Percentiles rank a stretch among this genome's conserved stretches.
Conservation (phyloP, 2,797 vertebrate species). For the Acanthopagrus latus region DNA sequence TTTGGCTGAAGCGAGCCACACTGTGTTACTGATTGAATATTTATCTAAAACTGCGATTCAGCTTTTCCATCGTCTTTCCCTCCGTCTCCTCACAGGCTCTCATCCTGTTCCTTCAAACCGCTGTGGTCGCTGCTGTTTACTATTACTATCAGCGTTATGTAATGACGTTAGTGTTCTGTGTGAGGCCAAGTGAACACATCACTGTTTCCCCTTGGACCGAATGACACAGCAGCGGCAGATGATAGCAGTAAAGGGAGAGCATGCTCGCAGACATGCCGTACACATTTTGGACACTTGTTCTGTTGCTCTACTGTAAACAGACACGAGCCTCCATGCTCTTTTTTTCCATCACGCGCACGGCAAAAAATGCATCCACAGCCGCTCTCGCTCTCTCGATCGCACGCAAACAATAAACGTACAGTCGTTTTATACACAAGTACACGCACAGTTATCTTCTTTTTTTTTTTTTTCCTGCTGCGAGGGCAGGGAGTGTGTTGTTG, state of each 20-base stretch:
- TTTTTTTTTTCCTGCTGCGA: constrained; percentile 13
- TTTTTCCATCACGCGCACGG: constrained; percentile 33
- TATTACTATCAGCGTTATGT: constrained; percentile 60
- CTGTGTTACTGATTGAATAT: constrained; percentile 17
- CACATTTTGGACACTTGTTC: constrained; percentile 44
- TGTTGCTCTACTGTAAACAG: constrained; percentile 60
- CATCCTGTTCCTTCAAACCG: constrained; percentile 18
- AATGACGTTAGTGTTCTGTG: constrained; percentile 49
- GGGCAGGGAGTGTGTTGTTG: constrained; percentile 54
- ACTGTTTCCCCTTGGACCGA: constrained; percentile 60
- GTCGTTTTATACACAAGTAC: constrained; percentile 31
- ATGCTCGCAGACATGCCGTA: constrained; percentile 28
- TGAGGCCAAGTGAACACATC: constrained; percentile 59
- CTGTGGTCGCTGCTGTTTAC: constrained; percentile 58
- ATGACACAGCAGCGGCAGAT: constrained; percentile 63
- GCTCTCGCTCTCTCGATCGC: neutral
- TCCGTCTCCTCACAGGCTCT: constrained; percentile 31
- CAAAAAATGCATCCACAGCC: constrained; percentile 28
- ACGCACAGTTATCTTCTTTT: constrained; percentile 37
- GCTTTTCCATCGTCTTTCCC: constrained; percentile 16
- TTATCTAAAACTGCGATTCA: constrained; percentile 12
- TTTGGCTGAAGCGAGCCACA: neutral
- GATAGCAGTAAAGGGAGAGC: constrained; percentile 42
- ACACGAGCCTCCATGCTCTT: constrained; percentile 16
- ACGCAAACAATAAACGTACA: constrained; percentile 41